These are phyloP conservation scores for Carassius carassius DNA, from an alignment of 2,113 vertebrate species.

Conservation along the genomic window DNA sequence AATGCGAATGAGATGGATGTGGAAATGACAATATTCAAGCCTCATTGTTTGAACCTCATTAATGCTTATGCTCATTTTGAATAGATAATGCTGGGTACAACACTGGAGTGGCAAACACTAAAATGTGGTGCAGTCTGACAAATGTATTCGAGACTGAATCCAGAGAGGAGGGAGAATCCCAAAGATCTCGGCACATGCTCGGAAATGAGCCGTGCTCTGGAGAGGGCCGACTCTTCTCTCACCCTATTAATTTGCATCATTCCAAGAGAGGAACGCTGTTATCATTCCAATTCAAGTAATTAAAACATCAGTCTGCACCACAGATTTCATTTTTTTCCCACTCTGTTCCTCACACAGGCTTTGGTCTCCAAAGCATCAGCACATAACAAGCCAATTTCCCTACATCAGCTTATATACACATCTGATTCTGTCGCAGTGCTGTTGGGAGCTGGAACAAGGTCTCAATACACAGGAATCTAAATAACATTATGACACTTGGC, in stretches of 20 bases:
- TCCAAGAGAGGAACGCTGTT: slow-evolving; percentile 63
- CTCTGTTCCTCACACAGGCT: slow-evolving; percentile 69
- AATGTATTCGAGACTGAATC: slow-evolving; percentile 22
- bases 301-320: slow-evolving; percentile 76
- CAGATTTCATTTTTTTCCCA: slow-evolving; percentile 68
- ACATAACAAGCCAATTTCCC: slow-evolving; percentile 98
- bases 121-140: slow-evolving; percentile 27
- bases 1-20: background rate
- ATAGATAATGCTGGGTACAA: slow-evolving; percentile 14
- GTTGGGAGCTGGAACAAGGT: slow-evolving; percentile 95
- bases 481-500: slow-evolving; percentile 93
- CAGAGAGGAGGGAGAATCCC: slow-evolving; percentile 43
- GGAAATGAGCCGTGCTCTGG: slow-evolving; percentile 50
- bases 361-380: slow-evolving; percentile 88
- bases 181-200: slow-evolving; percentile 40
- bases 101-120: background rate
- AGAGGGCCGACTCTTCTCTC: slow-evolving; percentile 58
- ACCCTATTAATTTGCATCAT: slow-evolving; percentile 70
- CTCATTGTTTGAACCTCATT: slow-evolving; percentile 39
- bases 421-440: slow-evolving; percentile 94
- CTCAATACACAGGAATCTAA: slow-evolving; percentile 95
- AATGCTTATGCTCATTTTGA: slow-evolving; percentile 32
- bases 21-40: background rate
- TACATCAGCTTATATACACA: slow-evolving; percentile 96
- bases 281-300: slow-evolving; percentile 76